Evolutionary conservation across 2,888 invertebrate genomes (phyloP).

Genomic region (Aphidoletes aphidimyza): DNA sequence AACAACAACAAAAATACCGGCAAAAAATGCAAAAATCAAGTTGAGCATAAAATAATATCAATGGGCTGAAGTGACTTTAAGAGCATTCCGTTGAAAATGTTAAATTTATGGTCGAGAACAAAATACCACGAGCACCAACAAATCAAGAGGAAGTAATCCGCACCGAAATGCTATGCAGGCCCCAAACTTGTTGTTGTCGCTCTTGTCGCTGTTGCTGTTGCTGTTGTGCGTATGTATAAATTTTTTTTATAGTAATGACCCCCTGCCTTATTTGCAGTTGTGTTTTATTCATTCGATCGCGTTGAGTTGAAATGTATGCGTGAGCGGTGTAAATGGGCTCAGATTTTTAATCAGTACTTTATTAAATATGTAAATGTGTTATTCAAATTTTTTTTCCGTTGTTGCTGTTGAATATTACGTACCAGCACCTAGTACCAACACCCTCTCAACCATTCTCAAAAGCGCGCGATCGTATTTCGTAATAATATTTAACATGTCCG

Average conservation of each 20-base stretch:
- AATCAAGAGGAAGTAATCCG: conserved; percentile 6
- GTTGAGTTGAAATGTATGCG: background rate
- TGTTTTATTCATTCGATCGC: background rate
- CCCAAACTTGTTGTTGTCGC: background rate
- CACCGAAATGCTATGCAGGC: background rate
- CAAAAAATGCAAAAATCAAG: background rate
- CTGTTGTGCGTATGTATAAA: background rate
- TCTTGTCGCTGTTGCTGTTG: background rate
- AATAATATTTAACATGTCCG: too few relatives aligned
- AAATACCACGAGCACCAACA: background rate
- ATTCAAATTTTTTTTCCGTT: background rate
- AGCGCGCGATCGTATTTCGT: too few relatives aligned
- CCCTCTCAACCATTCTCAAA: background rate
- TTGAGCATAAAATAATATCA: conserved; percentile 16
- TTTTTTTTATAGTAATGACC: background rate
- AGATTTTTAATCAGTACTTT: conserved; percentile 26
- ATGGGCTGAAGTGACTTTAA: background rate
- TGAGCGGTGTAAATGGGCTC: background rate
- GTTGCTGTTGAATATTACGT: background rate
- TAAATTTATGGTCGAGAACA: background rate
- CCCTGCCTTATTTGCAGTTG: background rate
- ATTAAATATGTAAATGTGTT: conserved; percentile 29
- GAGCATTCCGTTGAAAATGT: background rate
- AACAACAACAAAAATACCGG: background rate
- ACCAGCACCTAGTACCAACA: background rate